A percentile compares a stretch with the other conserved stretches of the same genome.
Conservation (phyloP, 2,888 invertebrate species). For the Vandiemenella viatica region DNA sequence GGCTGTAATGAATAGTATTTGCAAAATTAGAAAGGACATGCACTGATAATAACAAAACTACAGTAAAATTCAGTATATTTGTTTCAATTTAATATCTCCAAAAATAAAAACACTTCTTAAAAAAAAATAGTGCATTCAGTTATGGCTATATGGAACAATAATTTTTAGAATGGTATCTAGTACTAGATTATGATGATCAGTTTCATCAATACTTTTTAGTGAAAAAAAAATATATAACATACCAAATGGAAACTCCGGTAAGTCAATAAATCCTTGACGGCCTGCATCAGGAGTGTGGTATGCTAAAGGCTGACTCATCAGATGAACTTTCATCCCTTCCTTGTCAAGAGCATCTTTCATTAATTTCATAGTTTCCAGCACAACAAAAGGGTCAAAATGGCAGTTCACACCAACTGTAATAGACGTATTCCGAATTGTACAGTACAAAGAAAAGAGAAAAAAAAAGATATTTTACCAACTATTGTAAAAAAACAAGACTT, state of each 20-base stretch:
- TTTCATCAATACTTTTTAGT: background rate
- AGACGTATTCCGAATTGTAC: no score
- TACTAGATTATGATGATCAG: background rate
- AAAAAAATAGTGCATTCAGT: no score
- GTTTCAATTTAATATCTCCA: no score
- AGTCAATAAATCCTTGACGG: constrained; percentile 29
- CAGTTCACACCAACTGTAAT: constrained; percentile 27
- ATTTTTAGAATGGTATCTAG: no score
- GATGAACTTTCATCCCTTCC: constrained; percentile 23
- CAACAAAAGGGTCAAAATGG: constrained; percentile 26
- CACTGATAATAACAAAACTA: no score
- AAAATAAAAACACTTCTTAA: no score
- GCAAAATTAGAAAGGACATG: no score
- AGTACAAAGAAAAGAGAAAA: no score
- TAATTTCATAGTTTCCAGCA: constrained; percentile 22
- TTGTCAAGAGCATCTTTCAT: constrained; percentile 26
- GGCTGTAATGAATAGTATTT: constrained; percentile 19
- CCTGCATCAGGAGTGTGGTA: constrained; percentile 26
- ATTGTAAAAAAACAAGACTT: no score
- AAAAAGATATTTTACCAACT: no score
- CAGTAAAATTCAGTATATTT: no score
- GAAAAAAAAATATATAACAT: constrained; percentile 13
- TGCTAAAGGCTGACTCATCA: constrained; percentile 26
- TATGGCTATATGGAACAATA: no score
- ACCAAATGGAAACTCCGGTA: constrained; percentile 31